Evolutionary conservation across 2,888 invertebrate genomes (phyloP), one percentile per base, ranked within the genome.

Genomic region (Heterodera filipjevi): DNA sequence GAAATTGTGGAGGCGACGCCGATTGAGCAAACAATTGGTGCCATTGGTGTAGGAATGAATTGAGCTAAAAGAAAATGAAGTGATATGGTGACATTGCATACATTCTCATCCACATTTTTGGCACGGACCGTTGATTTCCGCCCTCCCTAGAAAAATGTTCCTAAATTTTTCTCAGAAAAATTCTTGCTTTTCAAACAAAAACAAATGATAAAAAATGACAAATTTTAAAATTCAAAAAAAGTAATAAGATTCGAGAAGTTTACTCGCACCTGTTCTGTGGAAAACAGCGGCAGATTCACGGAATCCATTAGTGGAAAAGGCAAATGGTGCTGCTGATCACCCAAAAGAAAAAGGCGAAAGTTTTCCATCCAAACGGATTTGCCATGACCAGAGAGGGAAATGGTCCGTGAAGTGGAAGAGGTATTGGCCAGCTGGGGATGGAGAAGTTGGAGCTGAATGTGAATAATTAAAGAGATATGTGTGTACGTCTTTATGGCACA

Each of bases 401-500:
- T 1, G 8, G 33, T 6, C 33, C 33, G 49, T 16, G 16, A 19
- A 14, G 14, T 59, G n/a, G 8, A 10, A 6, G 68, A 68, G 12
- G 1, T 33, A 16, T 32, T 35, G 22, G 33, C 68, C 33, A 35
- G 33, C 22, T 33, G 19, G 22, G 35, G 68, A 19, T 35, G 68
- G 19, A 68, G n/a, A 19, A 68, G 35, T 68, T 68, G 68, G 19
- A 68, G 19, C 68, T 68, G 30, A 68, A 32, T 14, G 30, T 3
- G 30, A 27, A 16, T 16, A 22, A 19, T 5, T 19, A 59, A 35
- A 35, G 10, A 1, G 33, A 68, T 16, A 16, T 14, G 32, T 6
- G 3, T 66, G 19, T 12, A 66, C n/a, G 8, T 64, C 6, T 27
- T 12, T 22, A 8, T 10, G 64, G 8, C 64, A 22, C 80, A 82